These are phyloP conservation scores for Gallinago stenura DNA, from an alignment of 2,797 vertebrate genomes.

Conservation along the genomic window DNA sequence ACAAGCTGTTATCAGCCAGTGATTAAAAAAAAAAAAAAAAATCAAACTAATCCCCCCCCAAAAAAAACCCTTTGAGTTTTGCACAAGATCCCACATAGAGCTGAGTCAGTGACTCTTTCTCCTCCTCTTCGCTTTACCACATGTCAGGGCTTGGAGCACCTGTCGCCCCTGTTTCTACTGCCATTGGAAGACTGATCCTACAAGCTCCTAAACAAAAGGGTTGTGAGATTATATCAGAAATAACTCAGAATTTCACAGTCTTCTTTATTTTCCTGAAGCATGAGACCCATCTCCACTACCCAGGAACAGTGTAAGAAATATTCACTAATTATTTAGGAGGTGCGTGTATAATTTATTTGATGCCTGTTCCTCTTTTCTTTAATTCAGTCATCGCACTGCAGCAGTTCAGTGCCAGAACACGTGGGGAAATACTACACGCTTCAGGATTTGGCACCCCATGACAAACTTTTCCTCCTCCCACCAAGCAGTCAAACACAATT, in stretches of 20 bases:
- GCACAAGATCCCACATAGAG: neutral
- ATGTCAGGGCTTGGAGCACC: accelerated
- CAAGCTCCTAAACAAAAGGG: neutral
- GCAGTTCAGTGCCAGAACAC: neutral
- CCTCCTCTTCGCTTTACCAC: neutral
- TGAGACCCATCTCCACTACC: neutral
- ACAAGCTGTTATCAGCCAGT: neutral
- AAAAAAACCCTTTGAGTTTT: neutral
- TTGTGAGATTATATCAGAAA: neutral
- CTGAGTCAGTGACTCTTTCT: neutral
- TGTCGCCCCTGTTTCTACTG: neutral
- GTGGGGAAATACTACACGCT: neutral
- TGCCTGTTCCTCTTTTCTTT: conserved; percentile 5
- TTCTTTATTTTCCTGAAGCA: neutral
- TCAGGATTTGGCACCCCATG: neutral
- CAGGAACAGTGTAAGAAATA: neutral
- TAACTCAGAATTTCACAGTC: neutral
- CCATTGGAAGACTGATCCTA: neutral
- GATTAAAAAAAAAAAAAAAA: neutral
- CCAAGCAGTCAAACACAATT: neutral
- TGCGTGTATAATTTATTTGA: neutral
- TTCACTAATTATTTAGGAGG: conserved; percentile 7
- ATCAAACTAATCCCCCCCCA: accelerated
- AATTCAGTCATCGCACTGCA: neutral
- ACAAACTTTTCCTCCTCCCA: neutral